phyloP scores from a whole-genome alignment of 2,113 vertebrate species.

The Azemiops feae region DNA sequence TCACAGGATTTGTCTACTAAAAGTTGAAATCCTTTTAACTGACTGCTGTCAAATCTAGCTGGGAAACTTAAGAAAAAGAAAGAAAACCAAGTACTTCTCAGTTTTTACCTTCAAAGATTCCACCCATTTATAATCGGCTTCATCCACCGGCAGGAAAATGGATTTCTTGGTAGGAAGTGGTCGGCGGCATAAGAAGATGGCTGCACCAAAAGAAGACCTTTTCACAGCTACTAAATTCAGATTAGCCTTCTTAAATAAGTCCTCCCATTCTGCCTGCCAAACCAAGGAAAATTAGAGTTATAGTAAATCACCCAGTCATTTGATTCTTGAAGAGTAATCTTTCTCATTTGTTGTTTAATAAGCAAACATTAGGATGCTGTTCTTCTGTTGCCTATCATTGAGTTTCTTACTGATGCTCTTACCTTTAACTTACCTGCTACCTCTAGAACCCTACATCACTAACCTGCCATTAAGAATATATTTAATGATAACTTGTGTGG shows the following conservation, averaged over 20 bases:
- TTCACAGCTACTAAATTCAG: constrained; percentile 77
- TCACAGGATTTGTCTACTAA: background rate
- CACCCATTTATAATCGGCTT: constrained; percentile 85
- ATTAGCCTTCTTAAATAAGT: constrained; percentile 68
- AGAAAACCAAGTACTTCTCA: background rate
- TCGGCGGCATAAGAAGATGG: constrained; percentile 83
- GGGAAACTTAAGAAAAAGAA: background rate
- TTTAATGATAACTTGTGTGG: background rate
- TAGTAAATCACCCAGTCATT: background rate
- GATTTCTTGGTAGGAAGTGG: constrained; percentile 62
- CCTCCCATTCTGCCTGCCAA: constrained; percentile 85
- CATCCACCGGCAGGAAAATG: constrained; percentile 76
- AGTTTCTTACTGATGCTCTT: background rate
- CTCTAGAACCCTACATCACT: background rate
- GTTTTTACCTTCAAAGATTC: constrained; percentile 85
- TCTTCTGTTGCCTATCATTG: background rate
- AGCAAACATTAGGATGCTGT: background rate
- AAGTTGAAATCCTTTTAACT: background rate
- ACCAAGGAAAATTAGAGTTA: constrained; percentile 14
- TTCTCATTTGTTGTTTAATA: background rate
- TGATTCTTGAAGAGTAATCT: background rate
- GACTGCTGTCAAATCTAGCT: background rate
- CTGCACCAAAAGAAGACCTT: constrained; percentile 87
- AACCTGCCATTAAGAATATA: background rate
- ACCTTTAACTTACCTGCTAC: background rate